A percentile compares a stretch with the other conserved stretches of the same genome.
Evolutionary conservation across 2,888 invertebrate genomes (phyloP).

Genomic region (Diabrotica balteata): DNA sequence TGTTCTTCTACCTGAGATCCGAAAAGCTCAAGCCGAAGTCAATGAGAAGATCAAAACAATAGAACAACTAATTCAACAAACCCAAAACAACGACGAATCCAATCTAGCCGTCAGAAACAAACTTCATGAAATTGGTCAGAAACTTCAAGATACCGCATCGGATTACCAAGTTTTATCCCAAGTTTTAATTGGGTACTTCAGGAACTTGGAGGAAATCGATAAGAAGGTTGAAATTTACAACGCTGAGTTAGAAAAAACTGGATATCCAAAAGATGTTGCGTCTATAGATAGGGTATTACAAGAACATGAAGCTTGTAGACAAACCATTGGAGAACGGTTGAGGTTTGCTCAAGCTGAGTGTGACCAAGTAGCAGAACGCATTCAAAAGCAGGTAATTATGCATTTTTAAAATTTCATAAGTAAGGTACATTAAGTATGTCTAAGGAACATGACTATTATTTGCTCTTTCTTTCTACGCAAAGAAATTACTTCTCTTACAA

Average conservation of each 20-base stretch:
- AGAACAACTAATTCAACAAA: constrained; percentile 69
- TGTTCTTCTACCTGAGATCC: constrained; percentile 67
- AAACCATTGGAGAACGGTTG: constrained; percentile 71
- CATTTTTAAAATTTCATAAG: no score
- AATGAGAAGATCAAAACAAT: constrained; percentile 72
- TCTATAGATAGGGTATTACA: constrained; percentile 65
- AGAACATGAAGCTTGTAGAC: constrained; percentile 72
- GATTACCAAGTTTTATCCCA: constrained; percentile 77
- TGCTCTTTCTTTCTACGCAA: no score
- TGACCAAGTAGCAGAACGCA: constrained; percentile 71
- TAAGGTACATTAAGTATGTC: no score
- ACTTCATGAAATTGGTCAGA: constrained; percentile 70
- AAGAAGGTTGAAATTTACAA: constrained; percentile 68
- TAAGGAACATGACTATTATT: no score
- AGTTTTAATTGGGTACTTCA: constrained; percentile 75
- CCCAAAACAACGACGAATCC: constrained; percentile 61
- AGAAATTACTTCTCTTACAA: no score
- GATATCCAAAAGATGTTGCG: constrained; percentile 59
- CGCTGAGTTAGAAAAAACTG: constrained; percentile 55
- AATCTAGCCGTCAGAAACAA: constrained; percentile 71
- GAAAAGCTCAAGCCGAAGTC: constrained; percentile 71
- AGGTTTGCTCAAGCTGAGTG: constrained; percentile 72
- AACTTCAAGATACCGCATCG: constrained; percentile 71
- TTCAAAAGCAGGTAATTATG: constrained; percentile 66
- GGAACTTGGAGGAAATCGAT: constrained; percentile 70